A percentile compares a stretch with the other conserved stretches of the same genome.
phyloP scores from a whole-genome alignment of 2,888 invertebrate genomes.

The Podotricha telesiphe region DNA sequence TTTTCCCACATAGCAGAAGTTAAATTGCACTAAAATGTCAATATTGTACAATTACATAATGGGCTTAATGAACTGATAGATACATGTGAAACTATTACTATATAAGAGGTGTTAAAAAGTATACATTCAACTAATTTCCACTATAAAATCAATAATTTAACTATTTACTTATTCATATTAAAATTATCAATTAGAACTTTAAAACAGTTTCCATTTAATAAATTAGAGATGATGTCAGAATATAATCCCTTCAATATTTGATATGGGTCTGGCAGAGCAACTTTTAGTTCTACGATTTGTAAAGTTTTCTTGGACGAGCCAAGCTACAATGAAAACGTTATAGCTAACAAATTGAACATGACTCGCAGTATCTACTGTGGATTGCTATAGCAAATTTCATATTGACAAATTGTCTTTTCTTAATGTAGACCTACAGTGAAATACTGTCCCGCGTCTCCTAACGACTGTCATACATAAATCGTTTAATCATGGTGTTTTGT shows the following conservation, averaged over 20 bases:
- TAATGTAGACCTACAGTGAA: neutral
- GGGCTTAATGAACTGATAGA: too few species aligned
- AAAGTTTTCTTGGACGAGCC: conserved; percentile 34
- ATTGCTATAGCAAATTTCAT: conserved; percentile 7
- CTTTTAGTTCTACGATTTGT: conserved; percentile 36
- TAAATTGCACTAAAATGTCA: too few species aligned
- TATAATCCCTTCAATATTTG: conserved; percentile 44
- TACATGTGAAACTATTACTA: too few species aligned
- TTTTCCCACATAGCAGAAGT: too few species aligned
- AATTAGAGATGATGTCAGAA: conserved; percentile 45
- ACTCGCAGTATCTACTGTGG: conserved; percentile 20
- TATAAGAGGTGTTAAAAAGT: neutral
- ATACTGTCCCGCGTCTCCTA: neutral
- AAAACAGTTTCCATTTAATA: conserved; percentile 45
- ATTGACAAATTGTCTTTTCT: conserved; percentile 2
- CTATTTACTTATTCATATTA: neutral
- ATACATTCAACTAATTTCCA: too few species aligned
- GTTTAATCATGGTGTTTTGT: neutral
- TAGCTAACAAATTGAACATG: conserved; percentile 34
- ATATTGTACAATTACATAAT: too few species aligned
- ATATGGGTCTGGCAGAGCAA: conserved; percentile 46
- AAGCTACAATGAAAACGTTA: conserved; percentile 25
- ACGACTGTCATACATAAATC: neutral
- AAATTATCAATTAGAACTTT: conserved; percentile 32
- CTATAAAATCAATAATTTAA: neutral